These are phyloP conservation scores for Lordiphosa collinella DNA, from an alignment of 1,140 invertebrate species.

Conservation along the genomic window DNA sequence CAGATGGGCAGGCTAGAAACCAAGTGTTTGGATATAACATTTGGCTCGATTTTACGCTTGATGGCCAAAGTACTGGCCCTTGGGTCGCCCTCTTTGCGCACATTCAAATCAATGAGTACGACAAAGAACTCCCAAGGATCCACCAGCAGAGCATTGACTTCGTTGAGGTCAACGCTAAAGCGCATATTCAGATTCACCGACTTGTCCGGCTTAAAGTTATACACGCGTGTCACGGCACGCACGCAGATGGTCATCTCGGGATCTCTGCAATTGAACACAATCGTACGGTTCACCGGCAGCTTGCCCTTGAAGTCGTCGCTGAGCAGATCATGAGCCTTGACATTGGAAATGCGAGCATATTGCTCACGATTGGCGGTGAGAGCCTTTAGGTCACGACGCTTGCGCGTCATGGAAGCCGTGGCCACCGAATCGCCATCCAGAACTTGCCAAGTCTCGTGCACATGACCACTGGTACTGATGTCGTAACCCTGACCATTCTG, in stretches of 20 bases:
- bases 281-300: conserved; percentile 73
- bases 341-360: conserved; percentile 64
- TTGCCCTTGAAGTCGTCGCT: conserved; percentile 67
- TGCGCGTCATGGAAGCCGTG: conserved; percentile 51
- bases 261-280: conserved; percentile 76
- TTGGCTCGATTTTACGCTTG: conserved; percentile 58
- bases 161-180: conserved; percentile 65
- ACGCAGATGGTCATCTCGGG: conserved; percentile 62
- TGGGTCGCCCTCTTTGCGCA: conserved; percentile 61
- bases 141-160: conserved; percentile 68
- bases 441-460: conserved; percentile 30
- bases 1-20: conserved; percentile 47
- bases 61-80: conserved; percentile 37
- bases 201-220: conserved; percentile 65
- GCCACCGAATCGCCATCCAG: conserved; percentile 41
- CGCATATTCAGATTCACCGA: conserved; percentile 63
- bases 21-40: conserved; percentile 73
- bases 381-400: conserved; percentile 48
- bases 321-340: conserved; percentile 60
- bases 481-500: conserved; percentile 49
- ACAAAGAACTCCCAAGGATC: conserved; percentile 78
- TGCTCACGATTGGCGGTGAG: conserved; percentile 68
- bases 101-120: conserved; percentile 48
- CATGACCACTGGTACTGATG: conserved; percentile 44
- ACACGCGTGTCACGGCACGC: conserved; percentile 60